Percentiles rank a stretch among this genome's conserved stretches.
phyloP scores from a whole-genome alignment of 2,113 vertebrate genomes.

The Solea solea region DNA sequence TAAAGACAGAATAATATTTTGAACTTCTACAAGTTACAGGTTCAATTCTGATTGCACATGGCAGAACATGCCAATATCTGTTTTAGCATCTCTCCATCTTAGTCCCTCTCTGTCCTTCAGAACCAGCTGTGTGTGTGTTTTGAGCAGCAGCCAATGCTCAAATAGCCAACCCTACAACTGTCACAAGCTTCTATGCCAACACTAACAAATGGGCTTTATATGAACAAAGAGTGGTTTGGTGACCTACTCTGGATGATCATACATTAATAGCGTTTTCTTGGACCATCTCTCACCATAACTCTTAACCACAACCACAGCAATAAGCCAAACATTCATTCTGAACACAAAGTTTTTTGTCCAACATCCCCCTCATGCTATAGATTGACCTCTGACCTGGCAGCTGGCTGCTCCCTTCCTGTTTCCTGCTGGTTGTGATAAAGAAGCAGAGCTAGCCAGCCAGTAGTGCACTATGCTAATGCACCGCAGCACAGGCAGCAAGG shows the following conservation, averaged over 20 bases:
- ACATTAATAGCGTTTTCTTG: constrained; percentile 4
- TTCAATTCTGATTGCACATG: neutral
- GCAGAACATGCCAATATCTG: constrained; percentile 10
- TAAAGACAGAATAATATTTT: neutral
- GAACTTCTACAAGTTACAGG: constrained; percentile 4
- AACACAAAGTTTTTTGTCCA: constrained; percentile 66
- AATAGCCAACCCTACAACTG: constrained; percentile 38
- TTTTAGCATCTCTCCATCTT: constrained; percentile 1
- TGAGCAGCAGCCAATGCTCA: constrained; percentile 15
- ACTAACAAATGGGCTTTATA: constrained; percentile 10
- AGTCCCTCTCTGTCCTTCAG: constrained; percentile 43
- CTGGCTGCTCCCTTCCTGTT: constrained; percentile 80
- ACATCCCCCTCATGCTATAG: constrained; percentile 67
- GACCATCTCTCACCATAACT: constrained; percentile 10
- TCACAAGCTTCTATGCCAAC: constrained; percentile 36
- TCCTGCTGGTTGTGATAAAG: constrained; percentile 76
- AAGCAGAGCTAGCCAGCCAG: constrained; percentile 56
- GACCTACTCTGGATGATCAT: constrained; percentile 16
- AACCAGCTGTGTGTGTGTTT: constrained; percentile 32
- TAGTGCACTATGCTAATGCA: constrained; percentile 47
- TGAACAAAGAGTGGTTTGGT: constrained; percentile 4
- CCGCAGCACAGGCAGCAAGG: constrained; percentile 55
- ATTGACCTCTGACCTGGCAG: constrained; percentile 73
- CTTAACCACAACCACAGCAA: constrained; percentile 9
- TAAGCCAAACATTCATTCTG: constrained; percentile 34